These are phyloP conservation scores for Trachelipus rathkii DNA, from an alignment of 1,140 invertebrate genomes.

Conservation along the genomic window DNA sequence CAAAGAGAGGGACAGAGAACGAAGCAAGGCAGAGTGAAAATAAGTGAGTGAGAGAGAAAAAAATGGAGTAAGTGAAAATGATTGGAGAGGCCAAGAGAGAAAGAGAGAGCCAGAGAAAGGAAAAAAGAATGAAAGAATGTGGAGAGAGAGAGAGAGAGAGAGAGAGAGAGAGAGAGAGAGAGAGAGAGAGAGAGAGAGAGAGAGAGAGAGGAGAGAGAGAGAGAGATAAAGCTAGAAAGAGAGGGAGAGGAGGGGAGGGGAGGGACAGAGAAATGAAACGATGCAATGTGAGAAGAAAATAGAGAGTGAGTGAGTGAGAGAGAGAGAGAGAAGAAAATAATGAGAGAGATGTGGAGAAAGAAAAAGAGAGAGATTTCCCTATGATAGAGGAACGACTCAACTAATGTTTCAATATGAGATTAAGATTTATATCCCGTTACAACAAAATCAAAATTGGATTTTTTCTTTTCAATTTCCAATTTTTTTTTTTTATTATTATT, in stretches of 20 bases:
- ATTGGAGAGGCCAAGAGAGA: no score
- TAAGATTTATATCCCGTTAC: not conserved
- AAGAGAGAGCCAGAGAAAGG: not conserved
- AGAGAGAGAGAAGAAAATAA: no score
- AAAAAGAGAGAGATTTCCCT: no score
- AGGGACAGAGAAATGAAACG: not conserved
- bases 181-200: no score
- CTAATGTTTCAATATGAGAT: slow-evolving; percentile 5
- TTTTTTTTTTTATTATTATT: not conserved
- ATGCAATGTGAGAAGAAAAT: no score
- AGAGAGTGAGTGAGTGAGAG: not conserved
- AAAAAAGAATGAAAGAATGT: not conserved
- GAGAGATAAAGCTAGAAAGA: not conserved
- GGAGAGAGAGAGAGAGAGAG: not conserved
- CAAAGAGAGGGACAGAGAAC: no score
- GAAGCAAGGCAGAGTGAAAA: no score
- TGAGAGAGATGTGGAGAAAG: no score
- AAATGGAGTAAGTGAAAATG: no score
- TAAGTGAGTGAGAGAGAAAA: no score
- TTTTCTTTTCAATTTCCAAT: slow-evolving; percentile 1
- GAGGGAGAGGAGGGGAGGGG: not conserved
- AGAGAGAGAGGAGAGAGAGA: not conserved
- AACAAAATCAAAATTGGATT: slow-evolving; percentile 1
- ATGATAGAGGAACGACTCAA: no score
- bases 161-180: not conserved